phyloP scores from a whole-genome alignment of 2,797 vertebrate species.

The Todus mexicanus region DNA sequence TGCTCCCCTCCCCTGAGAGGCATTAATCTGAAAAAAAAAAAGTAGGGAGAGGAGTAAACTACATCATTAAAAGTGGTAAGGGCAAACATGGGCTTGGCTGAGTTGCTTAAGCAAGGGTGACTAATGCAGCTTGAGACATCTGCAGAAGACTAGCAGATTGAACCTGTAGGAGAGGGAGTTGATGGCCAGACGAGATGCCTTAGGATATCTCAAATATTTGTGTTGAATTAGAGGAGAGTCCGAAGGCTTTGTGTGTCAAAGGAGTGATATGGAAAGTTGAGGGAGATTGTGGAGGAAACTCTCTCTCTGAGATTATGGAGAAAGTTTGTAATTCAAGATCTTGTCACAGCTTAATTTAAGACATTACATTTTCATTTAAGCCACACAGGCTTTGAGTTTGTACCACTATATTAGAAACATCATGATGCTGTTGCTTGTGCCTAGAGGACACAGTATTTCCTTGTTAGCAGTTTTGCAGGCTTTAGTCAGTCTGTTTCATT shows the following conservation, averaged over 20 bases:
- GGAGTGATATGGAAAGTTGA: background rate
- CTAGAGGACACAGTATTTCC: background rate
- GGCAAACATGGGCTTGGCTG: background rate
- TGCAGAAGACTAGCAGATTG: background rate
- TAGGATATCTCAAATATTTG: background rate
- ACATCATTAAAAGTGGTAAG: background rate
- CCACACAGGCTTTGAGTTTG: background rate
- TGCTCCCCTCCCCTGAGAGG: background rate
- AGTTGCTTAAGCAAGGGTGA: background rate
- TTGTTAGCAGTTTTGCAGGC: background rate
- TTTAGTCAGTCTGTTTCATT: background rate
- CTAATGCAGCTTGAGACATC: background rate
- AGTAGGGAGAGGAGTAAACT: background rate
- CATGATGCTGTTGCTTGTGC: background rate
- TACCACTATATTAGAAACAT: background rate
- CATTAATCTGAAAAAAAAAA: background rate
- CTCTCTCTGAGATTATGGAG: background rate
- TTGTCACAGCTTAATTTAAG: background rate
- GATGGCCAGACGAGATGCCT: background rate
- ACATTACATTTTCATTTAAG: background rate
- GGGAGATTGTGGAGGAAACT: background rate
- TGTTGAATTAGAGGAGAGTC: background rate
- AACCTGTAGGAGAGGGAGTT: background rate
- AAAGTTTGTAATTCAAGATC: background rate
- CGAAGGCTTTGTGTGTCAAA: background rate